Evolutionary conservation across 2,113 vertebrate species (phyloP), one percentile per base, ranked within the genome.

Genomic region (Forbesichthys papilliferus): DNA sequence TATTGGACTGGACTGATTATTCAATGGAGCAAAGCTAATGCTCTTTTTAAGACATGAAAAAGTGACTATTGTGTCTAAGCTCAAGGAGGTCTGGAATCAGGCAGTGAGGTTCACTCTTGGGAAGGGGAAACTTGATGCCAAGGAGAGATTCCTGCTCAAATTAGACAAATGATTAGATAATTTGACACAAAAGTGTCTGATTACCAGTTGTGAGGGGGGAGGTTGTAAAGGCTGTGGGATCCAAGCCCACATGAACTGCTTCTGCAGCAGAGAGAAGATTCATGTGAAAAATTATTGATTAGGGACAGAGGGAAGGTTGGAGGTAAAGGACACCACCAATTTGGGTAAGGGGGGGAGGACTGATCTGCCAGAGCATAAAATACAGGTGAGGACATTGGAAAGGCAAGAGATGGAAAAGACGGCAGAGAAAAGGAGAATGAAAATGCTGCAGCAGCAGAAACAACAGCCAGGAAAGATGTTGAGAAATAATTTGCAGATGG

Each of bases 321-420:
- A 61, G 46, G 59, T 61, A 42, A 42, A 61, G 59, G 59, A 42
- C 59, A 36, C 59, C 59, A 61, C 59, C 59, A 61, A 61, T 46
- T 61, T 16, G 16, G 16, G 16, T 16, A 16, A 16, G 16, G 16
- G 0, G 9, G 59, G 59, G 27, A 10, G 33, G 34, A 6, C 1
- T 61, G 33, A 61, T 61, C 59, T 61, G 4, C 34, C 59, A 46
- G 59, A 61, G 59, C 36, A 61, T 46, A 61, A 46, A 34, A 61
- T 36, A 61, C 59, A 61, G 59, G 42, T 57, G 55, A 20, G 55
- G 55, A 57, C 8, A 57, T 57, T 57, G 55, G 18, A 57, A 57
- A 57, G 55, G 10, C n/a, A 57, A 13, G 1, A 61, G 59, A 42
- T 61, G 59, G 34, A 42, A 9, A 42, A 61, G 36, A 42, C 3